phyloP scores from a whole-genome alignment of 2,888 invertebrate species.

The Melipona beecheii region DNA sequence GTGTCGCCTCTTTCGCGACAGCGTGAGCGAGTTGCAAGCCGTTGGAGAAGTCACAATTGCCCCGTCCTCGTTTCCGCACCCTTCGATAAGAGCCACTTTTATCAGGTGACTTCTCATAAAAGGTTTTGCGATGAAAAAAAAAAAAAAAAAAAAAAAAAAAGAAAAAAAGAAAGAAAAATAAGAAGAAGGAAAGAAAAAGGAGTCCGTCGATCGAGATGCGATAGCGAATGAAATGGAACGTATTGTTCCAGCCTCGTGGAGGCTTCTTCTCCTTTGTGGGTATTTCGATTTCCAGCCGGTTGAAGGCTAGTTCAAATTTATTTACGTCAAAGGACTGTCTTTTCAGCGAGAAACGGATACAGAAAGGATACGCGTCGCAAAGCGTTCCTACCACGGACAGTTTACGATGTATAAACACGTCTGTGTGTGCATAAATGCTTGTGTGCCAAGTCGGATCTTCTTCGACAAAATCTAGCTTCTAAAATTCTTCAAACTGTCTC shows the following conservation, averaged over 20 bases:
- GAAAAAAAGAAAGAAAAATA: too few species aligned
- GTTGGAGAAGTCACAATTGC: slow-evolving; percentile 47
- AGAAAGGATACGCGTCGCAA: neutral
- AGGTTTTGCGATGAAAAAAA: slow-evolving; percentile 26
- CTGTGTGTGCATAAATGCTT: neutral
- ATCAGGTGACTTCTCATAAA: slow-evolving; percentile 38
- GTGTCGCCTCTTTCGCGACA: neutral
- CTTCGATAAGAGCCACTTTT: slow-evolving; percentile 49
- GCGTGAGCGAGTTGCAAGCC: slow-evolving; percentile 13
- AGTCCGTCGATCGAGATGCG: slow-evolving; percentile 18
- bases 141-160: too few species aligned
- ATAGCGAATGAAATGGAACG: slow-evolving; percentile 34
- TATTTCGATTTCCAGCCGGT: slow-evolving; percentile 24
- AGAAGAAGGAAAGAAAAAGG: neutral
- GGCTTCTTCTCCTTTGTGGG: neutral
- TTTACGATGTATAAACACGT: slow-evolving; percentile 5
- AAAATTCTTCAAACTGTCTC: neutral
- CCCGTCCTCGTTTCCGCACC: slow-evolving; percentile 29
- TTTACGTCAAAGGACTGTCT: slow-evolving; percentile 8
- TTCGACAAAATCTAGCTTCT: neutral
- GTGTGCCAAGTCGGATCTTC: neutral
- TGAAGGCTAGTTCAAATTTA: slow-evolving; percentile 10
- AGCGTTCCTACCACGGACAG: neutral
- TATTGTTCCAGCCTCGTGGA: slow-evolving; percentile 11
- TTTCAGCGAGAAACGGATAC: neutral